Conservation (phyloP, 2,888 invertebrate genomes). For the Chironomus tentans region DNA sequence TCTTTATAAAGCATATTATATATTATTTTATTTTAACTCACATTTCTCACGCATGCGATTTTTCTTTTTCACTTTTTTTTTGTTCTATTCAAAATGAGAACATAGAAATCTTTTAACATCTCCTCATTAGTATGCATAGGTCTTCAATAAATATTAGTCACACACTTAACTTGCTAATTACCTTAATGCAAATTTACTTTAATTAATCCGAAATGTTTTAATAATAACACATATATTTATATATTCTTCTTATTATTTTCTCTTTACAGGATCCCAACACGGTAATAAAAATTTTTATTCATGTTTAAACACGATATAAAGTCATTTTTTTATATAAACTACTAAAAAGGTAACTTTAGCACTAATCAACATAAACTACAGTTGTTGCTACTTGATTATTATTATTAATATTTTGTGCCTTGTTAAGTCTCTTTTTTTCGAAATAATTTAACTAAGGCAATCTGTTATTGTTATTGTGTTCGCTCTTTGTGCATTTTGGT, state of each 20-base stretch:
- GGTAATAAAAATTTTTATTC: conserved; percentile 3
- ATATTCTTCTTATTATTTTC: background rate
- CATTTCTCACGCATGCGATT: background rate
- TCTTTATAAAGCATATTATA: background rate
- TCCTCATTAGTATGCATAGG: too few species aligned
- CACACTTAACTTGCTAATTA: background rate
- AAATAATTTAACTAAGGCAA: too few species aligned
- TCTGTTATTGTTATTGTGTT: too few species aligned
- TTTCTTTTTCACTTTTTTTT: background rate
- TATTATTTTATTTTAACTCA: background rate
- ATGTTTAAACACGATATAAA: background rate
- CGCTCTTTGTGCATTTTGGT: too few species aligned
- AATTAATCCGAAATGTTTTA: background rate
- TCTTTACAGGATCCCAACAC: conserved; percentile 22
- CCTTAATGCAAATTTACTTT: background rate
- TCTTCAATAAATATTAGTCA: too few species aligned
- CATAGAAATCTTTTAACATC: too few species aligned
- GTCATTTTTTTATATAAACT: background rate
- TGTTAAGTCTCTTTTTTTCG: background rate
- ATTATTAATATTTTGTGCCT: background rate
- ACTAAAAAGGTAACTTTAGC: background rate
- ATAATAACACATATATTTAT: too few species aligned
- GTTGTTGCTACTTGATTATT: background rate
- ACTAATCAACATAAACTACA: background rate
- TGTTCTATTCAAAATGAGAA: background rate